Base-by-base conservation (phyloP, 2,113 vertebrate genomes). In the Trematomus loennbergii region DNA sequence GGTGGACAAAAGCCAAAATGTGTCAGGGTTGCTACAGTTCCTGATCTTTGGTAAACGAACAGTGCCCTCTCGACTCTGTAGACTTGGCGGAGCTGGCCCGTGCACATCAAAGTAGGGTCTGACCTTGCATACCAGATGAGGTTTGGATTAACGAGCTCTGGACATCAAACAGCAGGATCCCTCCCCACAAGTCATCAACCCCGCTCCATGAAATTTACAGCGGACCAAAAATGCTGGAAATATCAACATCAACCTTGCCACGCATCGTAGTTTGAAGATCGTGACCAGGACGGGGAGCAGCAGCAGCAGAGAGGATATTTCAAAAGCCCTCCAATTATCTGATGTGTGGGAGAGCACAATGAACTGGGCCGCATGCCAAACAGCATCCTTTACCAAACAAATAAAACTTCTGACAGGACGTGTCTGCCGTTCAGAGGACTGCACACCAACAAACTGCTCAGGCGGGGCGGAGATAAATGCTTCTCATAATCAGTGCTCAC, bases 101-200 rank as follows among this genome's bases (percentile, higher is more conserved):
- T 36, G 55, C 45, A 86, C 90, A 90, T 94, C 94, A 93, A 94
- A 94, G 89, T 64, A 8, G 58, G 46, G 40, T 59, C 63, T 91
- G 93, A 93, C 93, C 92, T 93, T 78, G 89, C 90, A 94, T 93
- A 87, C 93, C 92, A 88, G 92, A 82, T 72, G 82, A 92, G 87
- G 90, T 88, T 86, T 89, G 88, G 72, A 93, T 90, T 94, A 94
- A 94, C 77, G 88, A 93, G 92, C 82, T 83, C 79, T 82, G 78
- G 77, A 91, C 91, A 92, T 94, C 92, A 93, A 92, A 93, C 85
- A 70, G 85, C 78, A 59, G 76, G 59, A 85, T 84, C 60, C 13
- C 79, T 82, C 64, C 84, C 75, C 86, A 68, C 84, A 67, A 82
- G 84, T 75, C 82, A 86, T 88, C 83, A 84, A 80, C 84, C 63